Conservation (phyloP, 1,140 invertebrate genomes). For the Whitmania pigra region DNA sequence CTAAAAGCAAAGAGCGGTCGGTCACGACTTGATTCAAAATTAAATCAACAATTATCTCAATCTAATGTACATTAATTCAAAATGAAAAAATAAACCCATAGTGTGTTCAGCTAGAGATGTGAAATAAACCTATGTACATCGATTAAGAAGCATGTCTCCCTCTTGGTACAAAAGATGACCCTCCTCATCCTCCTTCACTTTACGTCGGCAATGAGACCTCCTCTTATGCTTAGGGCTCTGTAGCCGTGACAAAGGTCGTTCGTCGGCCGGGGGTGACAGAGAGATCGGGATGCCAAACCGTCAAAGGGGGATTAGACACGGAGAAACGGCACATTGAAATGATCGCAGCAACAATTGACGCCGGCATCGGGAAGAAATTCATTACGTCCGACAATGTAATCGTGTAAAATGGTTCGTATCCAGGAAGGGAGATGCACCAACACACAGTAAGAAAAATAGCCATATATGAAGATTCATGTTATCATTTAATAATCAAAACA, state of each 20-base stretch:
- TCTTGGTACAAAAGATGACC: constrained; percentile 19
- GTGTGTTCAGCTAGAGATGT: background rate
- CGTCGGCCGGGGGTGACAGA: background rate
- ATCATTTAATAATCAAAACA: too few species aligned
- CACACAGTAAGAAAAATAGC: too few species aligned
- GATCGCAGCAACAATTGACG: background rate
- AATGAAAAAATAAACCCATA: background rate
- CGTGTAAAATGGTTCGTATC: too few species aligned
- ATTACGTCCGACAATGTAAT: constrained; percentile 1
- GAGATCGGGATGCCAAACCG: background rate
- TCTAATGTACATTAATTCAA: background rate
- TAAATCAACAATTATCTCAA: background rate
- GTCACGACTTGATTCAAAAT: background rate
- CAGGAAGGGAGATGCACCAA: too few species aligned
- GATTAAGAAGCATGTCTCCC: constrained; percentile 5
- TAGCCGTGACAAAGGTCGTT: constrained; percentile 3
- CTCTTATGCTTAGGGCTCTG: constrained; percentile 12
- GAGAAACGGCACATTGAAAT: background rate
- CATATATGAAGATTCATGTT: too few species aligned
- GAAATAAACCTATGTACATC: constrained; percentile 13
- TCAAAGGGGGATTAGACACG: background rate
- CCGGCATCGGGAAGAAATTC: background rate
- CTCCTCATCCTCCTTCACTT: constrained; percentile 19
- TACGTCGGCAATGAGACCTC: constrained; percentile 12
- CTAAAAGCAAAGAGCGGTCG: constrained; percentile 9